Evolutionary conservation across 2,797 vertebrate species (phyloP).

Genomic region (Eospalax fontanierii): DNA sequence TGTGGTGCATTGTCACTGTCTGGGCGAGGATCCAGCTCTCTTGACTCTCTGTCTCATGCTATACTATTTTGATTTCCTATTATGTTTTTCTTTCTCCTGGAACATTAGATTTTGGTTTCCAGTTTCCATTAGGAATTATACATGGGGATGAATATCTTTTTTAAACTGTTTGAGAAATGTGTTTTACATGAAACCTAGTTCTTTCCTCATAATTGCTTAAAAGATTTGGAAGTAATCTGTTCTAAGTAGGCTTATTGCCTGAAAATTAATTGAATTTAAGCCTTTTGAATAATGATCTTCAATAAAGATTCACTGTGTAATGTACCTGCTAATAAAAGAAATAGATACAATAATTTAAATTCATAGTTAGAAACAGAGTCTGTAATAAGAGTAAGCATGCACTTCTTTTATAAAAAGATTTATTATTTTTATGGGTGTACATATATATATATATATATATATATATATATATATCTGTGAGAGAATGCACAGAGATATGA

Average conservation of each 20-base stretch:
- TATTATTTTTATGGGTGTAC: background rate
- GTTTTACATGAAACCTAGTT: conserved; percentile 21
- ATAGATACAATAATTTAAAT: background rate
- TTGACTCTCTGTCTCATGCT: background rate
- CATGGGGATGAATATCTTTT: background rate
- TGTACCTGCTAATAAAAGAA: background rate
- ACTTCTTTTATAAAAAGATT: background rate
- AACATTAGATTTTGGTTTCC: background rate
- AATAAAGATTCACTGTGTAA: background rate
- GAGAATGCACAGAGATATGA: background rate
- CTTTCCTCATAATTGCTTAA: conserved; percentile 50
- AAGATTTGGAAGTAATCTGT: conserved; percentile 55
- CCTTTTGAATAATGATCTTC: conserved; percentile 50
- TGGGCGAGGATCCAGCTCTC: background rate
- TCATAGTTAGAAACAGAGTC: conserved; percentile 13
- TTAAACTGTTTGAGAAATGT: conserved; percentile 35
- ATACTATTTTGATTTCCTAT: background rate
- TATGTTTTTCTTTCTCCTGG: conserved; percentile 9
- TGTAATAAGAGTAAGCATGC: background rate
- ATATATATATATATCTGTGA: no score
- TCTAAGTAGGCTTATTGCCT: conserved; percentile 25
- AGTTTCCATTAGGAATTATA: conserved; percentile 8
- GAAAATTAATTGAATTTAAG: conserved; percentile 66
- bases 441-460: background rate
- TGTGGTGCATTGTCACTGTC: background rate